Conservation (phyloP, 2,113 vertebrate species). For the Hippocampus guttulatus region DNA sequence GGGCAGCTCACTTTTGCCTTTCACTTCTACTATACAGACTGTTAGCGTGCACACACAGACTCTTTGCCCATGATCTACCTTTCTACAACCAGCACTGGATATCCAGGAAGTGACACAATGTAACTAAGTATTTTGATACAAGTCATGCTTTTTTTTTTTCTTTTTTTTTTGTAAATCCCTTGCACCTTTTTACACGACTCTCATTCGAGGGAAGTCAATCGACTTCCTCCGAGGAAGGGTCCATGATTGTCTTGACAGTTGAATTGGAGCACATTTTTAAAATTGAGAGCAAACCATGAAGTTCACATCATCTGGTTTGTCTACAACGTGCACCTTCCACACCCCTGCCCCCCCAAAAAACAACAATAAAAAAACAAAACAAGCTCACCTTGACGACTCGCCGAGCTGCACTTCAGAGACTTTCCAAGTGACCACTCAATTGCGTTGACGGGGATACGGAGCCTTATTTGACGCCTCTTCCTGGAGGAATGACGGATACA, state of each 20-base stretch:
- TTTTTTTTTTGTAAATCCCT: slow-evolving; percentile 20
- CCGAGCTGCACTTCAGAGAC: slow-evolving; percentile 47
- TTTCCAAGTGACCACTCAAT: slow-evolving; percentile 47
- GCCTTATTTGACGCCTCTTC: slow-evolving; percentile 58
- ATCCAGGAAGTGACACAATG: slow-evolving; percentile 46
- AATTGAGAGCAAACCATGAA: slow-evolving; percentile 15
- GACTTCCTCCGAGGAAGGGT: slow-evolving; percentile 21
- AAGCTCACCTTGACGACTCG: slow-evolving; percentile 15
- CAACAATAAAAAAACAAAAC: slow-evolving; percentile 7
- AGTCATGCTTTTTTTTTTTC: slow-evolving; percentile 20
- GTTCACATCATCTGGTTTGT: slow-evolving; percentile 16
- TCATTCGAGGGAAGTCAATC: slow-evolving; percentile 39
- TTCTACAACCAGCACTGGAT: slow-evolving; percentile 61
- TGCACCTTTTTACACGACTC: slow-evolving; percentile 22
- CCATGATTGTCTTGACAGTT: slow-evolving; percentile 31
- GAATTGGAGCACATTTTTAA: slow-evolving; percentile 18
- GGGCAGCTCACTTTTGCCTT: slow-evolving; percentile 57
- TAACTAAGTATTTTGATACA: slow-evolving; percentile 41
- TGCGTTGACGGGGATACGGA: slow-evolving; percentile 40
- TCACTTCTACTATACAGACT: slow-evolving; percentile 62
- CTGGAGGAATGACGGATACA: slow-evolving; percentile 35
- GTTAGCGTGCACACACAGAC: slow-evolving; percentile 54
- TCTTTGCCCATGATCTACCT: slow-evolving; percentile 26
- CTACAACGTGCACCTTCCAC: slow-evolving; percentile 8
- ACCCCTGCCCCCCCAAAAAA: slow-evolving; percentile 10